Percentiles rank a stretch among this genome's conserved stretches.
Conservation (phyloP, 2,797 vertebrate species). For the Triplophysa yarkandensis region DNA sequence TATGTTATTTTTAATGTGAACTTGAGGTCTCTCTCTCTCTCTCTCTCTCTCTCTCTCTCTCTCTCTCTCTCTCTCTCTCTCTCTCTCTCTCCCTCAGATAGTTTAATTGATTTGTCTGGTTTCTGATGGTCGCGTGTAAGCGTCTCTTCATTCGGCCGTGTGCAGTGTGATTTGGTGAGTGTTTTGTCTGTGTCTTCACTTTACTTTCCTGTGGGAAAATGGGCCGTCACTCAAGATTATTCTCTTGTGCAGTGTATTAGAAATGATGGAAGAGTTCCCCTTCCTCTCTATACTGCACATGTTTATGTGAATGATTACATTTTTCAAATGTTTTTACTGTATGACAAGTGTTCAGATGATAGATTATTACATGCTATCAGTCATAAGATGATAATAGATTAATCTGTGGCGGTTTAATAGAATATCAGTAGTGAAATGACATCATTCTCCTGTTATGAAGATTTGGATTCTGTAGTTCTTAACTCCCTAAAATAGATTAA, state of each 20-base stretch:
- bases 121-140: conserved; percentile 9
- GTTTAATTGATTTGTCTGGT: conserved; percentile 11
- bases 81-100: background rate
- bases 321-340: too few relatives aligned
- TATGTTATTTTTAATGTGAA: too few relatives aligned
- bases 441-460: conserved; percentile 60
- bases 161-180: background rate
- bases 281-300: background rate
- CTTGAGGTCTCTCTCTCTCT: too few relatives aligned
- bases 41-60: too few relatives aligned
- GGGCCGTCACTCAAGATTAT: conserved; percentile 21
- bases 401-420: background rate
- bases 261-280: conserved; percentile 8
- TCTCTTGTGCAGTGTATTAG: conserved; percentile 10
- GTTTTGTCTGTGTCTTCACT: conserved; percentile 19
- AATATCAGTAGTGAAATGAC: background rate
- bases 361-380: too few relatives aligned
- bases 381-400: too few relatives aligned
- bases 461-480: conserved; percentile 67
- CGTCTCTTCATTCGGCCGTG: background rate
- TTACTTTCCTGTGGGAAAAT: background rate
- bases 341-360: too few relatives aligned
- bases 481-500: conserved; percentile 68
- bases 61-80: too few relatives aligned
- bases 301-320: too few relatives aligned